A percentile compares a stretch with the other conserved stretches of the same genome.
Evolutionary conservation across 2,888 invertebrate genomes (phyloP).

Genomic region (Drosophila cognata): DNA sequence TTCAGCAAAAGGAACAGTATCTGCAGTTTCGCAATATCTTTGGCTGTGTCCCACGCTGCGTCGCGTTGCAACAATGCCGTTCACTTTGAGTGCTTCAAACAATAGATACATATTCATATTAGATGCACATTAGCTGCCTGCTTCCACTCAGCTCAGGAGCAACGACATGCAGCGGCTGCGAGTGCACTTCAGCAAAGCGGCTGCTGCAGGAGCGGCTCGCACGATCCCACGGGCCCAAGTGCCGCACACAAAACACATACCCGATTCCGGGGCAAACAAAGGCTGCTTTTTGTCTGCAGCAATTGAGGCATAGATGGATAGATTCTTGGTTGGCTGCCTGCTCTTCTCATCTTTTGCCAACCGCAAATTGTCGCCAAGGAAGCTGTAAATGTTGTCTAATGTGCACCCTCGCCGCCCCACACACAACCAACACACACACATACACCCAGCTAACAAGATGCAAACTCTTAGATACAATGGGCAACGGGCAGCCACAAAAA

Average conservation of each 20-base stretch:
- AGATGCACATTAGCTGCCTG: slow-evolving; percentile 82
- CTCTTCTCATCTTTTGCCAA: slow-evolving; percentile 49
- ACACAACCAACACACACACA: slow-evolving; percentile 20
- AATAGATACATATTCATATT: slow-evolving; percentile 80
- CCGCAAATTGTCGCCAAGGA: slow-evolving; percentile 78
- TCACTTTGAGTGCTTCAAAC: slow-evolving; percentile 61
- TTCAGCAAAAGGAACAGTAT: background rate
- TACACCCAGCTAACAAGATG: slow-evolving; percentile 74
- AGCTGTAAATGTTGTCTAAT: slow-evolving; percentile 59
- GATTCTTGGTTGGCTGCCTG: slow-evolving; percentile 39
- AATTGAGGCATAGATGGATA: slow-evolving; percentile 54
- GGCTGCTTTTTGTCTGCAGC: slow-evolving; percentile 69
- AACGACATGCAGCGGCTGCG: slow-evolving; percentile 57
- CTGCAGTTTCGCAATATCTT: slow-evolving; percentile 3
- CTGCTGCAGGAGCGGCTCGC: slow-evolving; percentile 38
- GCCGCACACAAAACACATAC: slow-evolving; percentile 22
- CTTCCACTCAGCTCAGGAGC: slow-evolving; percentile 64
- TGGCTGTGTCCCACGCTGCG: slow-evolving; percentile 61
- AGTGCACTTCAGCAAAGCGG: slow-evolving; percentile 40
- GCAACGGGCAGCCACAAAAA: slow-evolving; percentile 68
- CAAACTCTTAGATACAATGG: slow-evolving; percentile 70
- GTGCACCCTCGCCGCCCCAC: slow-evolving; percentile 57
- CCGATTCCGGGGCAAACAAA: slow-evolving; percentile 53
- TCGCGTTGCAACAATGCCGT: slow-evolving; percentile 42
- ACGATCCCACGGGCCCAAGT: slow-evolving; percentile 30